phyloP scores from a whole-genome alignment of 1,140 invertebrate species.

The Listronotus bonariensis region DNA sequence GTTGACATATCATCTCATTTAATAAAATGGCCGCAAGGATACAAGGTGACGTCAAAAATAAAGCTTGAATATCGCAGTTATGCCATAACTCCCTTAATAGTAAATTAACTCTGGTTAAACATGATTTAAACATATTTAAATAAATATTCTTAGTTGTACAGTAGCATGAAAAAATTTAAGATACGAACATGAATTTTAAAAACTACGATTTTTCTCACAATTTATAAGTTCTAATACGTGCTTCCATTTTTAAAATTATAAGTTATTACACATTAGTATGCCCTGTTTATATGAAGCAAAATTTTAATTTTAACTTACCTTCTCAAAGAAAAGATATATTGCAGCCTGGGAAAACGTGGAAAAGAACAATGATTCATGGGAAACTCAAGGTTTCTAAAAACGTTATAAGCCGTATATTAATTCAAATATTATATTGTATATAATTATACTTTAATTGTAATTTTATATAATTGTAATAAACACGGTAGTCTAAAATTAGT shows the following conservation, averaged over 20 bases:
- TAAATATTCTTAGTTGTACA: too few species aligned
- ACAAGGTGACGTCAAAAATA: too few species aligned
- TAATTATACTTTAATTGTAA: slow-evolving; percentile 22
- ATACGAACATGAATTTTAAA: slow-evolving; percentile 16
- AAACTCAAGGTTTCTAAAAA: slow-evolving; percentile 28
- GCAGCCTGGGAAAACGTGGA: slow-evolving; percentile 24
- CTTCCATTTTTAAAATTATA: slow-evolving; percentile 10
- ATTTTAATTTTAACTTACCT: slow-evolving; percentile 28
- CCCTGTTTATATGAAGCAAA: slow-evolving; percentile 16
- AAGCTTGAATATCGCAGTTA: too few species aligned
- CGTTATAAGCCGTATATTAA: slow-evolving; percentile 23
- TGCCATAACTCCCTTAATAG: too few species aligned
- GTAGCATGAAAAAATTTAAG: background rate
- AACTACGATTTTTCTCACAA: background rate
- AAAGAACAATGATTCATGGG: slow-evolving; percentile 32
- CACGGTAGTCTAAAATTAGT: slow-evolving; percentile 17
- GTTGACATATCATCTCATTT: too few species aligned
- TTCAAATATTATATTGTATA: slow-evolving; percentile 20
- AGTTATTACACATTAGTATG: slow-evolving; percentile 31
- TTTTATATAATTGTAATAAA: slow-evolving; percentile 24
- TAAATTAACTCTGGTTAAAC: too few species aligned
- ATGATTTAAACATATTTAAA: too few species aligned
- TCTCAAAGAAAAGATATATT: slow-evolving; percentile 20
- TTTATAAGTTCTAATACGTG: slow-evolving; percentile 6
- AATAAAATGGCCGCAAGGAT: too few species aligned